These are phyloP conservation scores for Philonicus albiceps DNA, from an alignment of 2,888 invertebrate species.

Conservation along the genomic window DNA sequence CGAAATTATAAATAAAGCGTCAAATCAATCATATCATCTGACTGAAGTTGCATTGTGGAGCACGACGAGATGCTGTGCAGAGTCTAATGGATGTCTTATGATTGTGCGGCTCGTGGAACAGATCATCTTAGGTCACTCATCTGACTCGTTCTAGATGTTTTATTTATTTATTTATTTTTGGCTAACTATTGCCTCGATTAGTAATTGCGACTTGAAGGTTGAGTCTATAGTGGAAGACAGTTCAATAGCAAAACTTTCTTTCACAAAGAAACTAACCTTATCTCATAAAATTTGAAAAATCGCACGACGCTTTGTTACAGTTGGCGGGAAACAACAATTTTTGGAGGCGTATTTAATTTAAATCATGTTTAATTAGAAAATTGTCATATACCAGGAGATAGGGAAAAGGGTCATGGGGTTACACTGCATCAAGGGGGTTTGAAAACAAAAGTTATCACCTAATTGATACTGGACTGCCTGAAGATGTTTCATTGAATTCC, in stretches of 20 bases:
- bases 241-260: neutral
- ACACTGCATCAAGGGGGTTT: neutral
- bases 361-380: neutral
- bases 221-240: neutral
- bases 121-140: neutral
- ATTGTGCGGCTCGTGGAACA: neutral
- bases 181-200: neutral
- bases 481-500: neutral
- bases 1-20: neutral
- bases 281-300: neutral
- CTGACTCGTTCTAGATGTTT: neutral
- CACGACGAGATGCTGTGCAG: too few relatives aligned
- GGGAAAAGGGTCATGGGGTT: neutral
- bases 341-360: neutral
- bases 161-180: too few relatives aligned
- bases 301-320: neutral
- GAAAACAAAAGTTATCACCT: neutral
- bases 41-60: neutral
- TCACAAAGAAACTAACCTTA: neutral
- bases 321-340: neutral
- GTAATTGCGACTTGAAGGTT: neutral
- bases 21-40: neutral
- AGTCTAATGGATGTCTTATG: neutral
- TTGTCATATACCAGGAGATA: neutral
- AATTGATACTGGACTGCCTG: neutral